These are phyloP conservation scores for Amblyornis subalaris DNA, from an alignment of 2,113 vertebrate genomes.

Conservation along the genomic window DNA sequence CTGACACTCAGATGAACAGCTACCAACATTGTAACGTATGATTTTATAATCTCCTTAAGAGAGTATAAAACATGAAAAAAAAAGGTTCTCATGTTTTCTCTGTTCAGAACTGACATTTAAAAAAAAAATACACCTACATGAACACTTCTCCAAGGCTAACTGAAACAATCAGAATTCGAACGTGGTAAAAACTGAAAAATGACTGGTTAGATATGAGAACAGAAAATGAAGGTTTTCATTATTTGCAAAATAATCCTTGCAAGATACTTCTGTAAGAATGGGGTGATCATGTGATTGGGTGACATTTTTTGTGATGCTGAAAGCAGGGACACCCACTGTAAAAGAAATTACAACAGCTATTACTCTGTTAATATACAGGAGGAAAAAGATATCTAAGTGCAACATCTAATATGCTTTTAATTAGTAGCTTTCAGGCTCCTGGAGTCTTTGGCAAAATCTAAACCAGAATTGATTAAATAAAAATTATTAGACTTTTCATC, in stretches of 20 bases:
- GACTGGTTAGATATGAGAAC: not conserved
- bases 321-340: not conserved
- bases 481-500: not conserved
- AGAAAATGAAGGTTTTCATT: not conserved
- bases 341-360: not conserved
- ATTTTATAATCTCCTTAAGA: not conserved
- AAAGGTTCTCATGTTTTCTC: not conserved
- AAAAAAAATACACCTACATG: not conserved
- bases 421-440: not conserved
- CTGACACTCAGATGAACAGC: not conserved
- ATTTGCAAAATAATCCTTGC: not conserved
- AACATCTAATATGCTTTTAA: not conserved
- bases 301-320: not conserved
- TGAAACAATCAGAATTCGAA: not conserved
- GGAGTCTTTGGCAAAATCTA: not conserved
- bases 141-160: not conserved
- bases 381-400: not conserved
- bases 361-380: not conserved
- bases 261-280: not conserved
- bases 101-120: not conserved
- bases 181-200: not conserved
- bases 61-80: not conserved
- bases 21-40: rapidly evolving
- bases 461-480: not conserved
- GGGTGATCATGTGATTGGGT: not conserved